phyloP scores from a whole-genome alignment of 1,140 invertebrate genomes.

The Drosophila miranda region DNA sequence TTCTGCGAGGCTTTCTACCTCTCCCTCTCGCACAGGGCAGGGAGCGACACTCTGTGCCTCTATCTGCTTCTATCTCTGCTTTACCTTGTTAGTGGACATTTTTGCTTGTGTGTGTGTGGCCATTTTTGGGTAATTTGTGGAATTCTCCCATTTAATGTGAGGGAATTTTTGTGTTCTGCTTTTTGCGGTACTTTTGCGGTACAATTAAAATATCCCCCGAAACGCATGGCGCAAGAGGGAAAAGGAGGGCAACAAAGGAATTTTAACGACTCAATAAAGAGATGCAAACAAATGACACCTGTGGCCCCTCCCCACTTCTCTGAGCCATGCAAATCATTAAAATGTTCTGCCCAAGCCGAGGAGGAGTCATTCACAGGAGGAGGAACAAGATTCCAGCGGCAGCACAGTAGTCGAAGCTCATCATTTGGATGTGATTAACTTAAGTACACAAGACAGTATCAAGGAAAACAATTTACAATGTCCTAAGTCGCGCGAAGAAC shows the following conservation, averaged over 20 bases:
- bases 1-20: conserved; percentile 16
- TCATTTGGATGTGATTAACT: conserved; percentile 76
- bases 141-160: conserved; percentile 26
- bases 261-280: conserved; percentile 74
- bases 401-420: conserved; percentile 57
- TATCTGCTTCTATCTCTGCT: conserved; percentile 7
- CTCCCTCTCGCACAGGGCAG: background rate
- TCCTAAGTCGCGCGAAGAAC: too few relatives aligned
- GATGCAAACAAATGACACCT: conserved; percentile 64
- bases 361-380: conserved; percentile 34
- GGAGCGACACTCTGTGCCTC: background rate
- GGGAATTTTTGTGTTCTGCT: conserved; percentile 11
- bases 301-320: background rate
- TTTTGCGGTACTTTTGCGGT: too few relatives aligned
- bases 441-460: conserved; percentile 80
- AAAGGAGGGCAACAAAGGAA: conserved; percentile 40
- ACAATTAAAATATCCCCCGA: conserved; percentile 64
- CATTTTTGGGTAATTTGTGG: conserved; percentile 44
- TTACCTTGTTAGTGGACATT: conserved; percentile 32
- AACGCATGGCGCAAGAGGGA: background rate
- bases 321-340: conserved; percentile 55
- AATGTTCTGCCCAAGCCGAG: conserved; percentile 31
- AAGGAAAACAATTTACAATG: too few relatives aligned
- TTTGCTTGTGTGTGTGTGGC: conserved; percentile 16
- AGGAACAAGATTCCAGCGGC: conserved; percentile 10